Evolutionary conservation across 1,140 invertebrate species (phyloP).

Genomic region (Himalopsyche phryganea): DNA sequence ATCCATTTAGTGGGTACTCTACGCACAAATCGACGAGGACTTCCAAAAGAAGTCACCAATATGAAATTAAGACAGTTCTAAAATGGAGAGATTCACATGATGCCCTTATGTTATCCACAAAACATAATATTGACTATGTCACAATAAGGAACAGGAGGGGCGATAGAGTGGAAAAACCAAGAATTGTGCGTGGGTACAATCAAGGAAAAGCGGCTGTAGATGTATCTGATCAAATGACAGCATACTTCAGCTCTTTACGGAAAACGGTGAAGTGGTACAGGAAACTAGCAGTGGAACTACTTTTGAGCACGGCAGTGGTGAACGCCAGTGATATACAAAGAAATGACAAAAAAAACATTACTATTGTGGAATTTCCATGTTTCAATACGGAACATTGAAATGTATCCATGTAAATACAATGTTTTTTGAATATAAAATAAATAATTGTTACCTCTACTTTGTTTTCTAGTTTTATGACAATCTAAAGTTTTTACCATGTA

Average conservation of each 20-base stretch:
- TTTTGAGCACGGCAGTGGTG: conserved; percentile 4
- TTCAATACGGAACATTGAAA: no score
- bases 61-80: conserved; percentile 41
- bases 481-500: no score
- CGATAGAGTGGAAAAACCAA: conserved; percentile 39
- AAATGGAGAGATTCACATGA: conserved; percentile 46
- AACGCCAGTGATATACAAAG: conserved; percentile 3
- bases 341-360: conserved; percentile 24
- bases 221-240: conserved; percentile 1
- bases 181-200: conserved; percentile 44
- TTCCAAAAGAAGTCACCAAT: conserved; percentile 39
- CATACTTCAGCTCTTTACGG: neutral
- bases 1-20: conserved; percentile 51
- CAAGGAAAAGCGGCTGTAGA: conserved; percentile 38
- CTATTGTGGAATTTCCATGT: conserved; percentile 23
- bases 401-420: no score
- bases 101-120: conserved; percentile 42
- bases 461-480: no score
- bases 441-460: no score
- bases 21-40: conserved; percentile 39
- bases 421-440: no score
- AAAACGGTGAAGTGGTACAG: conserved; percentile 35
- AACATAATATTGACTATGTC: conserved; percentile 36
- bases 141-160: conserved; percentile 34
- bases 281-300: conserved; percentile 4